Evolutionary conservation across 2,888 invertebrate species (phyloP), one percentile per base, ranked within the genome.

Genomic region (Drosophila pegasa): DNA sequence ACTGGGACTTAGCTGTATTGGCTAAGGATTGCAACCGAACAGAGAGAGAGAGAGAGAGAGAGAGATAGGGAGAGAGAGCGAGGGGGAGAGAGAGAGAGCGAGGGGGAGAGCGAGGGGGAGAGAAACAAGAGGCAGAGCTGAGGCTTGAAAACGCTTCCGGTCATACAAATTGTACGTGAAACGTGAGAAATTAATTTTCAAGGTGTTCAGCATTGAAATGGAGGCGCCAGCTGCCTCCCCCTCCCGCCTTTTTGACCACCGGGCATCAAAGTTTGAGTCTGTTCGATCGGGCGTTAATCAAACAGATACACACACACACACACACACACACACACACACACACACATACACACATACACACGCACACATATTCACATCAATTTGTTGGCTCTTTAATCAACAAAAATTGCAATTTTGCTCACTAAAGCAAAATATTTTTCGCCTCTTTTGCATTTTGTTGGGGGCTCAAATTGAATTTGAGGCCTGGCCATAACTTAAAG

Each of bases 151-250:
- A 70, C 78, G 69, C 81, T 87, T 81, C 81, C 81, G 81, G 84
- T 52, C 84, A 77, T 71, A 81, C 87, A 86, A 81, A 81, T 81
- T 81, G 81, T 77, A 74, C 66, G 71, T 74, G 84, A 80, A 80
- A 81, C 81, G 81, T 81, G 81, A 86, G 87, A 86, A 81, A 81
- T 83, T 81, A 77, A 83, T 81, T 80, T 83, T 67, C 64, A 62
- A 86, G 86, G 78, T 83, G 78, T 51, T 50, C 61, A 50, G 43
- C 38, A 56, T 31, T 27, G 62, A 35, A 27, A 25, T 33, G 38
- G 52, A n/a, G 29, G 20, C 14, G 45, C 12, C 20, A 25, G 10
- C 27, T 29, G 10, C 25, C 31, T 35, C 33, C 45, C 16, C 12
- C 45, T 27, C 6, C 25, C n/a, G n/a, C n/a, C n/a, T 20, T 41